These are phyloP conservation scores for Ephialtes manifestator DNA, from an alignment of 2,888 invertebrate species.

Conservation along the genomic window DNA sequence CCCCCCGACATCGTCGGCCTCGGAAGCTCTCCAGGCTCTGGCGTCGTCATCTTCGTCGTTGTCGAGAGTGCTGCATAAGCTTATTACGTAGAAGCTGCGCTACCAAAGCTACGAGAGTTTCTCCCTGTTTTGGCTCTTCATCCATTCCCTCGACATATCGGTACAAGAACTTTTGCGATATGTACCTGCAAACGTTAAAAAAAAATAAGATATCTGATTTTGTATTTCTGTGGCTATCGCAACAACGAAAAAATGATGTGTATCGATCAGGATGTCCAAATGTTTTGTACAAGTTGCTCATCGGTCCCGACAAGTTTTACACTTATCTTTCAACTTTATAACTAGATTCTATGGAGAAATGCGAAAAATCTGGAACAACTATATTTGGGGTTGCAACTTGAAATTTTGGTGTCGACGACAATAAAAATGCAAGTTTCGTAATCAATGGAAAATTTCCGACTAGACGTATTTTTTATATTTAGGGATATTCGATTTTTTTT, in stretches of 20 bases:
- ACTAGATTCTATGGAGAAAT: background rate
- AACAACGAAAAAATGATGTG: background rate
- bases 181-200: background rate
- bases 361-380: background rate
- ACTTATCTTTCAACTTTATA: too few species aligned
- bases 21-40: conserved; percentile 58
- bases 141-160: conserved; percentile 55
- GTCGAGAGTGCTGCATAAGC: conserved; percentile 84
- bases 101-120: conserved; percentile 50
- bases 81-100: conserved; percentile 78
- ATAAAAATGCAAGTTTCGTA: too few species aligned
- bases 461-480: too few species aligned
- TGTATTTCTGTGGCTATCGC: background rate
- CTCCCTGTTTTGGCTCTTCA: conserved; percentile 70
- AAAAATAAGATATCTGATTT: background rate
- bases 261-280: too few species aligned
- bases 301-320: too few species aligned
- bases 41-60: conserved; percentile 68
- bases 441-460: too few species aligned
- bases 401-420: too few species aligned
- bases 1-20: conserved; percentile 53
- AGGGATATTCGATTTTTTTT: too few species aligned
- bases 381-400: too few species aligned
- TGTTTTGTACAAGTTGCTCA: too few species aligned
- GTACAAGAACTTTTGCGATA: conserved; percentile 36